Base-by-base conservation (phyloP, 2,888 invertebrate species). In the Platycheirus albimanus region DNA sequence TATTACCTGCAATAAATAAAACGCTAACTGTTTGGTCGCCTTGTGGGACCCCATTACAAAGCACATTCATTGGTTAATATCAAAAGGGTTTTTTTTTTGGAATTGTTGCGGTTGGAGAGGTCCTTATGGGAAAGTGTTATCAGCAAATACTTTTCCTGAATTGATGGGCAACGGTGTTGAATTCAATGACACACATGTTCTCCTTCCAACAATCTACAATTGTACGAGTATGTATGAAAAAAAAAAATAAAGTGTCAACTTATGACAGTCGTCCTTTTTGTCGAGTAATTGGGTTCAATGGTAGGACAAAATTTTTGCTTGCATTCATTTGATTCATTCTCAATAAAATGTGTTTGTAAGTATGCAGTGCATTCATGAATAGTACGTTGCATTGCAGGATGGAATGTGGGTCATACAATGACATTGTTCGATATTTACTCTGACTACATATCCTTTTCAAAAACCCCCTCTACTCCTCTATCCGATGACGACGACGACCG, bases 1-100 rank as follows among this genome's bases (percentile, higher is more conserved):
- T 83, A 78, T 78, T 69, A 61, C 69, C 30, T 69, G 69, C 45
- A 69, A 78, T 83, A 83, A 78, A 83, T 83, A 83, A 78, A 51
- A 74, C 51, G 19, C 63, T 30, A 52, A 78, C 63, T 54, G 63
- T 58, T 56, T 51, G 74, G 72, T 58, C 51, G 54, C 72, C 78
- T 67, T 78, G 30, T 33, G 74, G 63, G 24, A 69, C 63, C 20
- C 49, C 67, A 51, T 33, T 63, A 17, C 56, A 64, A 45, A 69
- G 51, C 61, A 81, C 67, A 61, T 63, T 72, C 61, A 71, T 63
- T 64, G 49, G 47, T 56, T n/a, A 20, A 8, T 56, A 15, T 58
- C 6, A 41, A 49, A 79, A 47, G 61, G 20, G 7, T 58, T 66
- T 43, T 66, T 64, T 38, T 43, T 43, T 51, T 58, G 17, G n/a